Evolutionary conservation across 1,140 invertebrate genomes (phyloP).

Genomic region (Argopecten irradians): DNA sequence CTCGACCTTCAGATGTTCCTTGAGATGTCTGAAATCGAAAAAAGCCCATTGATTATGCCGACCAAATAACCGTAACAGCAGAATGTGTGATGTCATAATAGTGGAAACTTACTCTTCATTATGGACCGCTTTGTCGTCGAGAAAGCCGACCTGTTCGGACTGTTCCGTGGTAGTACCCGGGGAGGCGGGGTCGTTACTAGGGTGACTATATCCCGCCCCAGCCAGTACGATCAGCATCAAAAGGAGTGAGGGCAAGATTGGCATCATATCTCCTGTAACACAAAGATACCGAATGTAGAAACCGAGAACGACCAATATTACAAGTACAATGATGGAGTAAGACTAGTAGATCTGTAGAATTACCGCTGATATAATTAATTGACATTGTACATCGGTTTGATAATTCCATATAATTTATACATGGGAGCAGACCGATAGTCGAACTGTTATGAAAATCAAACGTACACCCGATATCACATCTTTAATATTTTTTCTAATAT

Average conservation of each 20-base stretch:
- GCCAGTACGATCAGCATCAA: neutral
- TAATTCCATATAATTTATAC: too few species aligned
- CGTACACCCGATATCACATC: too few species aligned
- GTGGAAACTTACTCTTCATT: conserved; percentile 52
- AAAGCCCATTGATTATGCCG: neutral
- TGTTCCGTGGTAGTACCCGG: neutral
- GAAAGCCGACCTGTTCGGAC: conserved; percentile 35
- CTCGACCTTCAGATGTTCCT: conserved; percentile 66
- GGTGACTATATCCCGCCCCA: neutral
- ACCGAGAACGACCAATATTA: too few species aligned
- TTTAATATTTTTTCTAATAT: too few species aligned
- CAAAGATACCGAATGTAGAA: too few species aligned
- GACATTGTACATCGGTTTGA: too few species aligned
- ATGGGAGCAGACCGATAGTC: too few species aligned
- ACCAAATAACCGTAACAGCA: neutral
- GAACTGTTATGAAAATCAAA: too few species aligned
- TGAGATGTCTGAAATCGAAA: conserved; percentile 65
- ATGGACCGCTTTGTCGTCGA: conserved; percentile 57
- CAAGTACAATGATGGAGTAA: too few species aligned
- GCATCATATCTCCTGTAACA: neutral
- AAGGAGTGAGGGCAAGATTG: neutral
- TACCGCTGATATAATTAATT: too few species aligned
- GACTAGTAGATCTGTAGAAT: too few species aligned
- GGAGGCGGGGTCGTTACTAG: neutral
- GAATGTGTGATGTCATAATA: too few species aligned